A percentile compares a stretch with the other conserved stretches of the same genome.
phyloP scores from a whole-genome alignment of 2,888 invertebrate species.

The Melolontha melolontha region DNA sequence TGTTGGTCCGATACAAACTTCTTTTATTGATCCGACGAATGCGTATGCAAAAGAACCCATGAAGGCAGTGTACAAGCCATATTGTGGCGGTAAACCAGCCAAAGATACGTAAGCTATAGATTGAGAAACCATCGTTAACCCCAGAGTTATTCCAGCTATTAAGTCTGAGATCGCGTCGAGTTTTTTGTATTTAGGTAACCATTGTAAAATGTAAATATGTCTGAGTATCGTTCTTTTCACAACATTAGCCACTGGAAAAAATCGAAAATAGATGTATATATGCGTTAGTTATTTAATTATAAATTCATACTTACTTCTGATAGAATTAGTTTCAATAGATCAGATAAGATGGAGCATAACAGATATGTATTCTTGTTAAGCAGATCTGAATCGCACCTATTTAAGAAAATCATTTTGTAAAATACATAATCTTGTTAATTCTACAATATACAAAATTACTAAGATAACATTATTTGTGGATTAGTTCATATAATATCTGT shows the following conservation, averaged over 20 bases:
- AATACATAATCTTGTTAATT: slow-evolving; percentile 17
- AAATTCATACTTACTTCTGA: slow-evolving; percentile 3
- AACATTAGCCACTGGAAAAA: slow-evolving; percentile 20
- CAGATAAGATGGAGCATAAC: background rate
- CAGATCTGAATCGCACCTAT: too few relatives aligned
- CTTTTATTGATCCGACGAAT: slow-evolving; percentile 87
- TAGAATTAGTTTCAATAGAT: too few relatives aligned
- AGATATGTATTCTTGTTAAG: too few relatives aligned
- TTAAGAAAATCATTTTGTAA: too few relatives aligned
- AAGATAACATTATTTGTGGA: slow-evolving; percentile 27
- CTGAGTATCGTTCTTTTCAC: slow-evolving; percentile 47
- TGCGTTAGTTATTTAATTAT: background rate
- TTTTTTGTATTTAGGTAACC: slow-evolving; percentile 78
- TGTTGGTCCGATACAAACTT: slow-evolving; percentile 93
- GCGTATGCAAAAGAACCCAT: slow-evolving; percentile 90
- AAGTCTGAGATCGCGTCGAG: slow-evolving; percentile 80
- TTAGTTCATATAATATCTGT: slow-evolving; percentile 1
- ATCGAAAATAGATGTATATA: background rate
- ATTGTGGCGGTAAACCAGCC: slow-evolving; percentile 87
- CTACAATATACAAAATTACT: background rate
- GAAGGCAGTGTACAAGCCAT: slow-evolving; percentile 93
- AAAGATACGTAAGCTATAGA: slow-evolving; percentile 91
- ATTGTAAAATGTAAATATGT: slow-evolving; percentile 65
- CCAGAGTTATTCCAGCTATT: slow-evolving; percentile 90
- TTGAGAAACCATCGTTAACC: slow-evolving; percentile 92